Evolutionary conservation across 2,113 vertebrate genomes (phyloP), one percentile per base, ranked within the genome.

Genomic region (Protomyctophum bolini): DNA sequence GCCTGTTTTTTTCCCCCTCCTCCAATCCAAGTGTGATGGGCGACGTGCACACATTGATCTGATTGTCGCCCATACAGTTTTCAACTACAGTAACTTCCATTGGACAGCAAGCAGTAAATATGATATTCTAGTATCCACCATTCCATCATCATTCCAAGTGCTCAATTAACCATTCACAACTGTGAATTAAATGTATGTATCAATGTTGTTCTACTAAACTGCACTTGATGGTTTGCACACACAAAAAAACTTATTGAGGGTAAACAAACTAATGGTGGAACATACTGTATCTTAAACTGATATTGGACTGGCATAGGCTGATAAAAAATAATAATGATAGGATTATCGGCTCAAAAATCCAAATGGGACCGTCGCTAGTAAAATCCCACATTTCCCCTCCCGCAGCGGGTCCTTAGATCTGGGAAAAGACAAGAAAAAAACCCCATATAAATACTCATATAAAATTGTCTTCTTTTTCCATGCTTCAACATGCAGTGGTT

Each of bases 331-430:
- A 41, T 41, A 41, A 41, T 41, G 33, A 41, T 6, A 21, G 21
- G 21, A 21, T 21, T 73, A 12, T 72, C 45, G 70, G 82, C 73
- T 84, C 63, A 41, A 41, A 59, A 63, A 10, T 81, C 70, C 73
- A 76, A 73, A 68, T 59, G 0, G 79, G 80, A 85, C 79, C 85
- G 61, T 81, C 73, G 81, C 62, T 66, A 60, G 76, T 65, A 82
- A 87, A 84, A 80, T 81, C 79, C 80, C 60, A 68, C 74, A 56
- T 58, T 56, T 71, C 57, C 54, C 73, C 58, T 68, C 51, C 54
- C 8, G 73, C 1, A 60, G 84, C 68, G 70, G 33, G 47, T 51
- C 65, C 47, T 89, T 76, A 91, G 83, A 91, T 90, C 90, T 91
- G 83, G 2, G 1, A 65, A 6, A 65, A 58, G 51, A 62, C 0